phyloP scores from a whole-genome alignment of 1,140 invertebrate genomes.

The Thereuonema tuberculata region DNA sequence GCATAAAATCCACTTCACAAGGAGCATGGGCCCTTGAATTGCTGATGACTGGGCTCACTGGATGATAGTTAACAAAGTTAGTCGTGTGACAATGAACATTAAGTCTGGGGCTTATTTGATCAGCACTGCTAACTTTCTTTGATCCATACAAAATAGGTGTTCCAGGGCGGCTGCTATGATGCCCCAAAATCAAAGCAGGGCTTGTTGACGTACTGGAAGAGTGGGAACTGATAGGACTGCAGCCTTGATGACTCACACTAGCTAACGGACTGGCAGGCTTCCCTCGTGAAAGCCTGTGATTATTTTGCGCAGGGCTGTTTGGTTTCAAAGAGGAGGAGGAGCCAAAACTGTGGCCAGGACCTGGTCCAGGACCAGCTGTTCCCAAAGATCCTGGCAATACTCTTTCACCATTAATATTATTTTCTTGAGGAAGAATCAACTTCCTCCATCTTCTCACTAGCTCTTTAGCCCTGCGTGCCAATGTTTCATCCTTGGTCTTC shows the following conservation, averaged over 20 bases:
- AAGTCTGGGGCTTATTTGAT: too few species aligned
- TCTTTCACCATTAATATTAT: constrained; percentile 16
- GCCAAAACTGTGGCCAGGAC: not conserved
- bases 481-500: constrained; percentile 58
- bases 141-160: constrained; percentile 3
- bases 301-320: constrained; percentile 14
- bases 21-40: too few species aligned
- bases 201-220: constrained; percentile 21
- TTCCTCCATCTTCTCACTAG: constrained; percentile 81
- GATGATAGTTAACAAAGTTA: too few species aligned
- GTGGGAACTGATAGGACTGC: constrained; percentile 18
- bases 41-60: too few species aligned
- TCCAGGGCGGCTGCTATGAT: constrained; percentile 16
- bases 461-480: constrained; percentile 77
- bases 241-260: too few species aligned
- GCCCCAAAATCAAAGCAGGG: constrained; percentile 11
- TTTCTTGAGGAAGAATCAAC: constrained; percentile 47
- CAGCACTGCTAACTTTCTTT: not conserved
- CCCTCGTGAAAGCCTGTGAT: not conserved
- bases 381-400: constrained; percentile 9
- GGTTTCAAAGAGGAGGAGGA: constrained; percentile 12
- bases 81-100: too few species aligned
- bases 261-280: constrained; percentile 17
- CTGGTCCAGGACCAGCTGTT: constrained; percentile 16
- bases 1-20: too few species aligned